Base-by-base conservation (phyloP, 2,113 vertebrate species). In the Jacana jacana region DNA sequence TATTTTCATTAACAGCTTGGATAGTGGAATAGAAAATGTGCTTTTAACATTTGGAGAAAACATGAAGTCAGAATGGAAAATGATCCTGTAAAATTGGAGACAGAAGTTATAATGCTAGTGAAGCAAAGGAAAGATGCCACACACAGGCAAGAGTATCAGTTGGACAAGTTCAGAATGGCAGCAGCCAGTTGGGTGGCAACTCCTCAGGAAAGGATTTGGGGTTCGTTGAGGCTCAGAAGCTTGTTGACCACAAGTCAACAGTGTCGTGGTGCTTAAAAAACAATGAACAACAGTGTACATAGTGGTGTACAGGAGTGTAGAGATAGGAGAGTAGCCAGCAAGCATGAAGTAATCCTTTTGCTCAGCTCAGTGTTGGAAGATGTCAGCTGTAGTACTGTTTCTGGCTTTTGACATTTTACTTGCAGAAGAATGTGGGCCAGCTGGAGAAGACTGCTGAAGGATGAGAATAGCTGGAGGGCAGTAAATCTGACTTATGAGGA, bases 401-500 rank as follows among this genome's bases (percentile, higher is more conserved):
- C 73, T 96, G 81, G 64, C 68, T 92, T 92, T 78, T 72, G 84
- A 64, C 48, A 35, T 63, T 91, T 89, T 73, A 54, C 51, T 92
- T 87, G 60, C 65, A 95, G 55, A 91, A 84, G 81, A 61, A 86
- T 81, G 40, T 86, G 65, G 35, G 84, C 87, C 93, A 91, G 64
- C 89, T 94, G 93, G 91, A 84, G 60, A 66, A 40, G 51, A 52
- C 37, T 33, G 7, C 49, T 30, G 31, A 80, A 76, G 35, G 55
- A 73, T 1, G 22, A 75, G 46, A 84, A 25, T 9, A 54, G 61
- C 13, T 94, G 91, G 49, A 86, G 23, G 46, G 48, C 51, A 75
- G 33, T 65, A 94, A 89, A 78, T 37, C 81, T 83, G 82, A 33
- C 40, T 82, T 79, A 49, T 7, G 30, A 78, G n/a, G 51, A 63